These are phyloP conservation scores for Craseonycteris thonglongyai DNA, from an alignment of 2,113 vertebrate genomes.

Conservation along the genomic window DNA sequence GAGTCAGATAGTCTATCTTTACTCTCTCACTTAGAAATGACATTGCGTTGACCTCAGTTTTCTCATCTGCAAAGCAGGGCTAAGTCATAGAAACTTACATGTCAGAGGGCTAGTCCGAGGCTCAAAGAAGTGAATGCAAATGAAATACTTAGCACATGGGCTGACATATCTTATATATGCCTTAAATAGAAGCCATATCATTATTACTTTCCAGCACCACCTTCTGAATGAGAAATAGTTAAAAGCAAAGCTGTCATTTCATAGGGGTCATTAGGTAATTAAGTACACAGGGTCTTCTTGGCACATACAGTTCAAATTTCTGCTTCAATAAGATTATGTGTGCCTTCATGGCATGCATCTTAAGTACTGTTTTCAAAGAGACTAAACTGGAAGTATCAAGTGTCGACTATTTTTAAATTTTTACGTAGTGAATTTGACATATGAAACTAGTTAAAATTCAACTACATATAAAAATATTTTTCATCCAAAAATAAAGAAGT, in stretches of 20 bases:
- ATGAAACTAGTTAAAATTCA: constrained; percentile 7
- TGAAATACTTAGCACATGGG: not conserved
- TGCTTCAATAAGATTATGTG: not conserved
- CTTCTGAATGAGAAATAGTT: not conserved
- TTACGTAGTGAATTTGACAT: not conserved
- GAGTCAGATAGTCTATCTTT: not conserved
- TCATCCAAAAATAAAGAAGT: not conserved
- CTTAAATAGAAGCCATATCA: not conserved
- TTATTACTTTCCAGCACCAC: no score
- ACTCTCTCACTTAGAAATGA: not conserved
- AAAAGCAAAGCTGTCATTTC: not conserved
- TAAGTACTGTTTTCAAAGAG: not conserved
- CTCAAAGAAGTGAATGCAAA: not conserved
- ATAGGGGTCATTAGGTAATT: not conserved
- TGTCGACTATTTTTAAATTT: not conserved
- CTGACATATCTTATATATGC: not conserved
- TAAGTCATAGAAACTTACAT: not conserved
- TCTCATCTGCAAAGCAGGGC: not conserved
- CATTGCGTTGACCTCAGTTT: not conserved
- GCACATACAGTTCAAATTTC: not conserved
- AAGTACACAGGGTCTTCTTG: not conserved
- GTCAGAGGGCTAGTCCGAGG: not conserved
- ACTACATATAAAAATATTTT: not conserved
- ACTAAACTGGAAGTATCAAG: not conserved
- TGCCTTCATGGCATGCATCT: not conserved